Evolutionary conservation across 2,113 vertebrate genomes (phyloP).

Genomic region (Ovis aries): ARS-UI_Ramb_v3.0 NC_056055.1:106947501-106948000

Average conservation of each 20-base stretch:
- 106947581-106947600: constrained; percentile 7
- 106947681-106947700: not conserved
- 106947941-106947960: not conserved
- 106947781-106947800: not conserved
- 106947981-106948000: not conserved
- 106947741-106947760: not conserved
- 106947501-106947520: constrained; percentile 5
- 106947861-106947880: not conserved
- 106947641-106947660: not conserved
- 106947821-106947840: not conserved
- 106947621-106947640: constrained; percentile 7
- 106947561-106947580: not conserved
- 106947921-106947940: not conserved
- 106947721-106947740: not conserved
- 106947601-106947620: constrained; percentile 7
- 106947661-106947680: not conserved
- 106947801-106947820: not conserved
- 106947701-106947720: not conserved
- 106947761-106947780: not conserved
- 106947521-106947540: constrained; percentile 28
- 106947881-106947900: not conserved
- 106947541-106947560: constrained; percentile 5
- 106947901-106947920: not conserved
- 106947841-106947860: not conserved
- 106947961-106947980: not conserved